Evolutionary conservation across 53 echinoderm and acorn worm genomes (phyloP).

Genomic region (Henricia sp.): DNA sequence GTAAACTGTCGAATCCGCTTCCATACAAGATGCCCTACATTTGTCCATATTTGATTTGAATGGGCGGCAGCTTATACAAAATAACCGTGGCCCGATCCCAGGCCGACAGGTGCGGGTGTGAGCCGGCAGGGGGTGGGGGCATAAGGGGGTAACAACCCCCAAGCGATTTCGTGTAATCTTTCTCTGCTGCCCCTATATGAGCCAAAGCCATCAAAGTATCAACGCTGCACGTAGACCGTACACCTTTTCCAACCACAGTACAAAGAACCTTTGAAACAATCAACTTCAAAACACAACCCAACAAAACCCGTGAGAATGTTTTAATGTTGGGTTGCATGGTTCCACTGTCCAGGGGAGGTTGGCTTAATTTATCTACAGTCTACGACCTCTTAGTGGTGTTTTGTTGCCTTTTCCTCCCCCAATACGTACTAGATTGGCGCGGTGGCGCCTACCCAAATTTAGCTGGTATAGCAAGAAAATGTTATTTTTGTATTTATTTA

Average conservation of each 20-base stretch:
- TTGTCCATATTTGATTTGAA: too few relatives aligned
- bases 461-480: too few relatives aligned
- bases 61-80: too few relatives aligned
- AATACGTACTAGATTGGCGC: not conserved
- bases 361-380: not conserved
- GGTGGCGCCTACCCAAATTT: too few relatives aligned
- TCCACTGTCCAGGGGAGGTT: not conserved
- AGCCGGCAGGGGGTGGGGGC: not conserved
- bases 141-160: not conserved
- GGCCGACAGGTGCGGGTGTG: not conserved
- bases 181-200: not conserved
- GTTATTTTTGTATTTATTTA: too few relatives aligned
- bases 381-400: not conserved
- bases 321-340: not conserved
- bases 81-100: too few relatives aligned
- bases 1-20: too few relatives aligned
- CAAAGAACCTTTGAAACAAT: not conserved
- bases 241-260: not conserved
- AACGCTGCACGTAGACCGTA: not conserved
- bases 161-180: not conserved
- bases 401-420: not conserved
- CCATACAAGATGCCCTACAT: too few relatives aligned
- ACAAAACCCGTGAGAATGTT: too few relatives aligned
- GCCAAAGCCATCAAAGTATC: not conserved
- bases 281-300: too few relatives aligned